Evolutionary conservation across 2,113 vertebrate species (phyloP), one percentile per base, ranked within the genome.

Genomic region (Hymenochirus boettgeri): DNA sequence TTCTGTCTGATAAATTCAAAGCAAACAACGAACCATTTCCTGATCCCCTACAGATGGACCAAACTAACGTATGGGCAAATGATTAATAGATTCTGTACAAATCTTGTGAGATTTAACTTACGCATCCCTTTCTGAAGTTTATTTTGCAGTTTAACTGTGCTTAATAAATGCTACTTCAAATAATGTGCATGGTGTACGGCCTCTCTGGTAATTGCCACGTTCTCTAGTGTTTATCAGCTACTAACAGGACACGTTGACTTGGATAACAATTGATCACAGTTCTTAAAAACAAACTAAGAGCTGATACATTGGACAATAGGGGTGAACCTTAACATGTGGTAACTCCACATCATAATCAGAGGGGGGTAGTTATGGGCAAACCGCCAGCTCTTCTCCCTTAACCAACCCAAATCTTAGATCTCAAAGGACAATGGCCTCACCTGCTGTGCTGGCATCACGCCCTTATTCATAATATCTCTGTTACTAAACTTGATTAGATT

Each of bases 31-130:
- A 37, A 69, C 53, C 65, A 24, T 50, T 60, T 29, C 65, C 42
- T 69, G 65, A 69, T 69, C 65, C 65, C 56, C 65, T 53, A 35
- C 65, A 69, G 65, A 69, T 69, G 65, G 65, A 69, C 65, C 65
- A 19, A 60, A 69, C 65, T 53, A 53, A 33, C 60, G 65, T 53
- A 69, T 27, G 35, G 46, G 46, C 56, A 58, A 51, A 69, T 69
- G 65, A 69, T 69, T 69, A 69, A 69, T 69, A 69, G 56, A 58
- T 53, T 69, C 56, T 45, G 33, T 53, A 24, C 47, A 69, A 69
- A 53, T 26, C 56, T 69, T 59, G 17, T 23, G 65, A 69, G 65
- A 69, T 27, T 69, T 69, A 45, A 69, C 57, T 52, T 69, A 48
- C 59, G 52, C 65, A 60, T 60, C 47, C 55, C 29, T 59, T 65